Conservation (phyloP, 2,113 vertebrate genomes). For the Madoqua kirkii region DNA sequence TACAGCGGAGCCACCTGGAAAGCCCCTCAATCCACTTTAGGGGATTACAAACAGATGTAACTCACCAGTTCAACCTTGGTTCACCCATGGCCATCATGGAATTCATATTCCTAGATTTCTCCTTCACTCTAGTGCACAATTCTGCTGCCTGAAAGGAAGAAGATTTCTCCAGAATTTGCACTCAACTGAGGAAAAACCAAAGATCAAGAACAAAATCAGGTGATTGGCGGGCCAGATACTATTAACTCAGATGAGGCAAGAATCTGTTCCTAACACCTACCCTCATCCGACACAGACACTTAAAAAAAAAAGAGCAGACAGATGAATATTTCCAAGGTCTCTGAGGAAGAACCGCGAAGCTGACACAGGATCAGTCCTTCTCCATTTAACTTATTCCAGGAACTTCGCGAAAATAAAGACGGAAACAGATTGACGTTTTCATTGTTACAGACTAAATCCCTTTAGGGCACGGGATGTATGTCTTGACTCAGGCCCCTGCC, state of each 20-base stretch:
- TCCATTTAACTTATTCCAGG: neutral
- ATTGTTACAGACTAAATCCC: neutral
- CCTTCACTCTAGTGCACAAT: neutral
- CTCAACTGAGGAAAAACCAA: conserved; percentile 19
- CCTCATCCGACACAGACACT: neutral
- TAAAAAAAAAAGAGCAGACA: neutral
- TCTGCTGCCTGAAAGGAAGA: neutral
- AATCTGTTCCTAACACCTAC: neutral
- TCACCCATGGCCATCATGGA: conserved; percentile 44
- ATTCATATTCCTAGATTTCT: conserved; percentile 43
- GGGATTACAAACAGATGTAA: neutral
- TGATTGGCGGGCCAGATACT: neutral
- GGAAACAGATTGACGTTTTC: neutral
- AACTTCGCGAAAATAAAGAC: neutral
- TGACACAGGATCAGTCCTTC: neutral
- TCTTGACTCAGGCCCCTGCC: neutral
- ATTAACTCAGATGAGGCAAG: neutral
- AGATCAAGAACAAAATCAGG: neutral
- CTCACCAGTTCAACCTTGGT: conserved; percentile 68
- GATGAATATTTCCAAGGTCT: neutral
- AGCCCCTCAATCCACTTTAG: neutral
- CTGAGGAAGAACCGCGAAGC: neutral
- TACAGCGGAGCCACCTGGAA: neutral
- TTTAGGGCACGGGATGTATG: fast-evolving
- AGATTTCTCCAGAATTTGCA: neutral